Evolutionary conservation across 2,888 invertebrate genomes (phyloP), one percentile per base, ranked within the genome.

Genomic region (Polymixis lichenea): DNA sequence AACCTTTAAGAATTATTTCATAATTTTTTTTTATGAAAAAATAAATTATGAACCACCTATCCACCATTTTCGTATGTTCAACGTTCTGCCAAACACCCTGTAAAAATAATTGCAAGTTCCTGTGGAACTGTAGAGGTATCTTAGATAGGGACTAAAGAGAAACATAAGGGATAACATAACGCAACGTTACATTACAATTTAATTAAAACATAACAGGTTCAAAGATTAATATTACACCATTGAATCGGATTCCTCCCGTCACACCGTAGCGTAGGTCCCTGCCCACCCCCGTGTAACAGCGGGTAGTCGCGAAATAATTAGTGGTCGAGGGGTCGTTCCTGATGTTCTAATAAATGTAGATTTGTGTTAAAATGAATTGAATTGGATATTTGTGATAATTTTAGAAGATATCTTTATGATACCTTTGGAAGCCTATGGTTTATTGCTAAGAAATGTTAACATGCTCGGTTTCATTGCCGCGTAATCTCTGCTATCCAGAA

Each of bases 221-320:
- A 32, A 60, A 72, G 70, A 83, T 83, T 86, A 72, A 85, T 82
- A 85, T 75, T 67, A 62, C 67, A 62, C 62, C 62, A 65, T 56
- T 78, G 49, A 65, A 75, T 65, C 53, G 19, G 60, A 72, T 80
- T 78, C 66, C 73, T 75, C 58, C 73, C 55, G 22, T 75, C 73
- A 73, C 56, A 75, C 43, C 67, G 70, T n/a, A 13, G 2, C 17
- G 67, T n/a, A 2, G 25, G 25, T 25, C 15, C 15, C 13, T 25
- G n/a, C 32, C 38, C 55, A 70, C 73, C 77, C 85, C 69, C 61
- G 58, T 60, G 38, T 65, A 64, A 51, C 75, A 69, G 82, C 76
- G 76, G 74, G 78, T 77, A 75, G 77, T 84, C 60, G 71, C 61
- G 55, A 84, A 84, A 73, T 87, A 81, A 88, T 87, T 81, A 81